Evolutionary conservation across 1,140 invertebrate genomes (phyloP).

Genomic region (Scaptomyza pallida): DNA sequence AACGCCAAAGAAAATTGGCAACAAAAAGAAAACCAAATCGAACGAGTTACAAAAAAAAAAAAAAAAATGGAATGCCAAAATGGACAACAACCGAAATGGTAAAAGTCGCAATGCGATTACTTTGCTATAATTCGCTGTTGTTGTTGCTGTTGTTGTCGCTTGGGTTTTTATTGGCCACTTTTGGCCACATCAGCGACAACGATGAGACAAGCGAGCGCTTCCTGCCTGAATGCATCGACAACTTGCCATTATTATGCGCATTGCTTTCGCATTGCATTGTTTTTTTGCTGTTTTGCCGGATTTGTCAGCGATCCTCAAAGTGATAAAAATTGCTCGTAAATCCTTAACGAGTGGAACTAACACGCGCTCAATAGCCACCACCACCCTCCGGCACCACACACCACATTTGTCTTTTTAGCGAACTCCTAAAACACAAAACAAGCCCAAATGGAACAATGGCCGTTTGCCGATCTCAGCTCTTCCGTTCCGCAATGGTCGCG

Average conservation of each 20-base stretch:
- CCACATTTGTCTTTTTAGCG: slow-evolving; percentile 74
- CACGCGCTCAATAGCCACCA: slow-evolving; percentile 59
- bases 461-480: slow-evolving; percentile 45
- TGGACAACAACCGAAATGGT: slow-evolving; percentile 54
- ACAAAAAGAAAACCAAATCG: neutral
- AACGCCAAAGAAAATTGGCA: slow-evolving; percentile 61
- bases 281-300: slow-evolving; percentile 67
- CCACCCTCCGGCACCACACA: slow-evolving; percentile 25
- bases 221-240: slow-evolving; percentile 59
- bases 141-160: slow-evolving; percentile 45
- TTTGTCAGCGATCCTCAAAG: slow-evolving; percentile 84
- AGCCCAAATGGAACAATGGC: slow-evolving; percentile 73
- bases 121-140: slow-evolving; percentile 78
- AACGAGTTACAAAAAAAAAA: neutral
- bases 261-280: slow-evolving; percentile 66
- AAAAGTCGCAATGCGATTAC: slow-evolving; percentile 66
- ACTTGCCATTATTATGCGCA: slow-evolving; percentile 80
- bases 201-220: slow-evolving; percentile 77
- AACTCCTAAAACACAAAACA: slow-evolving; percentile 63
- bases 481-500: slow-evolving; percentile 67
- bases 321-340: slow-evolving; percentile 84
- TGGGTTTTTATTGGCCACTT: slow-evolving; percentile 81
- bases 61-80: slow-evolving; percentile 30
- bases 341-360: slow-evolving; percentile 84
- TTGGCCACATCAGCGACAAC: slow-evolving; percentile 82